Base-by-base conservation (phyloP, 1,140 invertebrate species). In the Nasonia giraulti region DNA sequence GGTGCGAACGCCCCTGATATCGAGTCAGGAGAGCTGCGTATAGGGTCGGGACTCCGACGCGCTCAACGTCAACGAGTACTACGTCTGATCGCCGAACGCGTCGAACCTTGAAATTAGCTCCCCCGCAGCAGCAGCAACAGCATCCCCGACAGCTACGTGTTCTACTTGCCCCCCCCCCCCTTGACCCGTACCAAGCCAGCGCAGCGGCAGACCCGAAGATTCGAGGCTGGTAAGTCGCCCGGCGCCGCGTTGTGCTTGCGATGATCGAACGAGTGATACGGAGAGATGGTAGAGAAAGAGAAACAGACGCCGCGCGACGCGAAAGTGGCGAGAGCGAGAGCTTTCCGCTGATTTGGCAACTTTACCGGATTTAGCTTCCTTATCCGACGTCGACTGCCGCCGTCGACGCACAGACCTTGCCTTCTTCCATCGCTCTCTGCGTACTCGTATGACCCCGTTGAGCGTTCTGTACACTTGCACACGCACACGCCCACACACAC, bases 11-110 rank as follows among this genome's bases (percentile, higher is more conserved):
- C 97, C 96, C 1, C 92, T 97, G 2, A 95, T 97, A 81, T 96
- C 96, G 75, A 96, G 96, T 89, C 96, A 97, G 90, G 97, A 97
- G 90, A 97, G 96, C 90, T 97, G 96, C 91, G 97, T 97, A 92
- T 97, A 97, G 92, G 92, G 91, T 80, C 88, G 92, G 89, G 91
- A 93, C 37, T 87, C 89, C 88, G 92, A 93, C 92, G 91, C 92
- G 90, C 92, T 93, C 87, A 91, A 92, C 89, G 89, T 93, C 90
- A 93, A 93, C 89, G 92, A 93, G 87, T 93, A 93, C 87, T 93
- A 93, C 90, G 92, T 93, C 88, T 93, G 91, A 93, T 90, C 89
- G 87, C 87, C 88, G 89, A 89, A 88, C 89, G 89, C 90, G 90
- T 90, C 90, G 89, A 88, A 84, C 85, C 74, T 47, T 37, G 23